These are phyloP conservation scores for Harpagoxenus sublaevis DNA, from an alignment of 2,888 invertebrate genomes.

Conservation along the genomic window DNA sequence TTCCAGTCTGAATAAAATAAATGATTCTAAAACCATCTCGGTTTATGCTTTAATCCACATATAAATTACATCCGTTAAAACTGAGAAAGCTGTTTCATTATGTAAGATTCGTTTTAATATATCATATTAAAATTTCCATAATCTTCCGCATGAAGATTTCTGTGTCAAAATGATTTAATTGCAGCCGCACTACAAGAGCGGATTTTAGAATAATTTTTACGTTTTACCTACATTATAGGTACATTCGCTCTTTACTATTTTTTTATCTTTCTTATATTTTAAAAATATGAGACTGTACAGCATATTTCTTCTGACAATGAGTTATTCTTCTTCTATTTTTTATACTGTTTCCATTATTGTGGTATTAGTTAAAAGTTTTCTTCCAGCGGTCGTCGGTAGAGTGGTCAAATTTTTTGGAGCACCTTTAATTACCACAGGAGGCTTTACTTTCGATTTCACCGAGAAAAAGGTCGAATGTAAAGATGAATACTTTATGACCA, in stretches of 20 bases:
- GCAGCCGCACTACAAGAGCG: not conserved
- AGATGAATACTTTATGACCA: slow-evolving; percentile 93
- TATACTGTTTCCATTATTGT: not conserved
- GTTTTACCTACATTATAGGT: not conserved
- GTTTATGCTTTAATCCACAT: not conserved
- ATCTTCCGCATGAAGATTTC: not conserved
- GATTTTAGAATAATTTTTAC: not conserved
- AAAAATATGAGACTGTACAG: not conserved
- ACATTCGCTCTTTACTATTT: not conserved
- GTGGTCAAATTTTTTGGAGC: slow-evolving; percentile 92
- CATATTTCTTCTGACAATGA: not conserved
- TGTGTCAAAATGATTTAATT: slow-evolving; percentile 12
- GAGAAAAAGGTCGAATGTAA: slow-evolving; percentile 90
- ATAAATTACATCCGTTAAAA: slow-evolving; percentile 25
- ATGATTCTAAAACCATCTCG: not conserved
- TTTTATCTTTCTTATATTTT: not conserved
- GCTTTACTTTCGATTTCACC: slow-evolving; percentile 93
- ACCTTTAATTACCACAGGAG: slow-evolving; percentile 93
- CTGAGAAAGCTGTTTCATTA: not conserved
- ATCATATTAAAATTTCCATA: slow-evolving; percentile 20
- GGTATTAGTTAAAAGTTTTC: not conserved
- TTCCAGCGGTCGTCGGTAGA: slow-evolving; percentile 92
- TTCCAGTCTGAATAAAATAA: not conserved
- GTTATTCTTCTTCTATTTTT: not conserved
- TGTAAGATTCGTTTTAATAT: slow-evolving; percentile 3